Conservation (phyloP, 2,888 invertebrate genomes). For the Camponotus fellah region DNA sequence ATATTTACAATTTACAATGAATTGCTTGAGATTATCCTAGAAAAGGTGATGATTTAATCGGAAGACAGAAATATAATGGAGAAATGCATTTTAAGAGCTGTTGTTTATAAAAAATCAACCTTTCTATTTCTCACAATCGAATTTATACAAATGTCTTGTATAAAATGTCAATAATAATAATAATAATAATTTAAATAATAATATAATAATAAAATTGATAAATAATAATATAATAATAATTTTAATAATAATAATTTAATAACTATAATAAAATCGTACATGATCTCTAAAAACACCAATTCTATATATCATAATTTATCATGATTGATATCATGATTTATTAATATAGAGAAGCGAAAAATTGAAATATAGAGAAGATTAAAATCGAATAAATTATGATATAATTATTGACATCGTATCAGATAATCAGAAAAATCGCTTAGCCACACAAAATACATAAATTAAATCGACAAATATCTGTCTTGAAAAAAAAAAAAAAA, state of each 20-base stretch:
- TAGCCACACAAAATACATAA: not conserved
- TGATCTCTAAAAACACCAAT: no score
- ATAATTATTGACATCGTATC: no score
- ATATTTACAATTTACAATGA: not conserved
- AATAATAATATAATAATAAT: no score
- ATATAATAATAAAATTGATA: no score
- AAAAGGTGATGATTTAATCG: not conserved
- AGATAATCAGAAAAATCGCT: not conserved
- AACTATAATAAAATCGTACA: no score
- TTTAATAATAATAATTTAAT: no score
- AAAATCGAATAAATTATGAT: no score
- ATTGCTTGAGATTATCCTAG: not conserved
- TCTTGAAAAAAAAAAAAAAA: not conserved
- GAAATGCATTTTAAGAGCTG: not conserved
- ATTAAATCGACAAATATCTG: not conserved
- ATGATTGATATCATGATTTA: not conserved
- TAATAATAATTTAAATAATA: no score
- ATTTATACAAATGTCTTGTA: not conserved
- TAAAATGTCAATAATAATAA: no score
- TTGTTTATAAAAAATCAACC: not conserved
- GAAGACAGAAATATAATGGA: no score
- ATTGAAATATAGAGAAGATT: no score
- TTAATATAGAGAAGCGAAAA: no score
- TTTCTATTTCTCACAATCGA: not conserved
- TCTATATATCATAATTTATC: not conserved